Base-by-base conservation (phyloP, 2,888 invertebrate species). In the Polydrusus pterygomalis region DNA sequence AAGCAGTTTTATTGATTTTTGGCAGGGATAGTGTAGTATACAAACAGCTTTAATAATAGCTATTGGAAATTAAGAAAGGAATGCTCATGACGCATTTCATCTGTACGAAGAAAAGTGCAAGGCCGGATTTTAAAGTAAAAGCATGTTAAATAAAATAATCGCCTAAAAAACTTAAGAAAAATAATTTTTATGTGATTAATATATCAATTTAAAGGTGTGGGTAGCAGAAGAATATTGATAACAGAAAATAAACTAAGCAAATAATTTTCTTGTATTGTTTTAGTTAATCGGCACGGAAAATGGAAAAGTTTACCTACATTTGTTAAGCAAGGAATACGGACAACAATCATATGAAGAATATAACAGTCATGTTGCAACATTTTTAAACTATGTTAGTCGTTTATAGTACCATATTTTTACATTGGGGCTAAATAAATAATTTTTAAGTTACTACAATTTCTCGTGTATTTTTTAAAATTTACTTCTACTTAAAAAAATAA, bases 271-370 rank as follows among this genome's bases (percentile, higher is more conserved):
- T 68, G 60, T 73, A 70, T 62, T 79, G 65, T 80, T 87, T 77
- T 79, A 90, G 90, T 86, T 89, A 45, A 84, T 90, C 74, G 89
- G 89, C 18, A 88, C 88, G 6, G 86, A 86, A 43, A 83, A 84
- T 47, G 89, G 89, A 25, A 82, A 82, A 25, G 81, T 90, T 15
- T 87, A 88, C 79, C 81, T 90, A 45, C 89, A 90, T 79, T 84
- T 89, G 73, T 81, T 90, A 18, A 89, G 86, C 72, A 81, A 85
- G 68, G 87, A 88, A 69, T 89, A 88, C 80, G 85, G 85, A 56
- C 85, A 85, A 77, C 84, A 87, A 56, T 82, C 85, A 43, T 81
- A 81, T 34, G 84, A 88, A 64, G 84, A 87, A 49, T 85, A 87
- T 67, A 82, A 86, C 38, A 84, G 86, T 75, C 89, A 90, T 80